Base-by-base conservation (phyloP, 1,140 invertebrate genomes). In the Pseudomyrmex concolor region DNA sequence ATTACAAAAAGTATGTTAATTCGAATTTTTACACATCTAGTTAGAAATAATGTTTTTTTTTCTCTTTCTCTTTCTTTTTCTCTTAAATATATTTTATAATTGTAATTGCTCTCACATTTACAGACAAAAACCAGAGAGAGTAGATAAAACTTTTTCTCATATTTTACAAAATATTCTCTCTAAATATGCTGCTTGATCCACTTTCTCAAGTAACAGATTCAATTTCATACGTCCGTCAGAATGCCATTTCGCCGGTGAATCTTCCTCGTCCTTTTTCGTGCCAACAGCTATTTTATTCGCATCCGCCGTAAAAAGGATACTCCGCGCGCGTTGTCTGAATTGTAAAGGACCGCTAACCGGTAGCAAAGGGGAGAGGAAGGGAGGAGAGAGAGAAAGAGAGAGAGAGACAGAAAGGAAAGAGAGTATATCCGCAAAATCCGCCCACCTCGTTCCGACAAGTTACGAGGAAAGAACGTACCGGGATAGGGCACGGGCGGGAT, bases 341-440 rank as follows among this genome's bases (percentile, higher is more conserved):
- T 71, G 76, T 80, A 80, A 80, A 80, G 54, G 66, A 34, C 66
- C 15, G 12, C 51, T 68, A 68, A 55, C 54, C 68, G 17, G 25
- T 3, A 17, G 50, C 15, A 50, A 51, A n/a, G 22, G 63, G 78
- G 17, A 62, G 34, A 34, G 34, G 5, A 34, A 34, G 25, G 74
- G 74, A 12, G 67, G 59, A 25, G 76, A 19, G 12, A 48, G 60
- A 57, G 66, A 17, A 13, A 13, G 12, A 22, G 13, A 80, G 25
- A 45, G 64, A 57, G 34, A 73, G 55, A 25, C 48, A 55, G 25
- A 19, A 17, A 55, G 59, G 76, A 22, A 60, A 54, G 73, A 73
- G 68, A 76, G 60, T 71, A 66, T 70, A 78, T 70, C 76, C 64
- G 76, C 64, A 71, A 80, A 80, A 80, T 80, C 66, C 76, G 66